phyloP scores from a whole-genome alignment of 2,113 vertebrate genomes.

The Dicrurus megarhynchus region DNA sequence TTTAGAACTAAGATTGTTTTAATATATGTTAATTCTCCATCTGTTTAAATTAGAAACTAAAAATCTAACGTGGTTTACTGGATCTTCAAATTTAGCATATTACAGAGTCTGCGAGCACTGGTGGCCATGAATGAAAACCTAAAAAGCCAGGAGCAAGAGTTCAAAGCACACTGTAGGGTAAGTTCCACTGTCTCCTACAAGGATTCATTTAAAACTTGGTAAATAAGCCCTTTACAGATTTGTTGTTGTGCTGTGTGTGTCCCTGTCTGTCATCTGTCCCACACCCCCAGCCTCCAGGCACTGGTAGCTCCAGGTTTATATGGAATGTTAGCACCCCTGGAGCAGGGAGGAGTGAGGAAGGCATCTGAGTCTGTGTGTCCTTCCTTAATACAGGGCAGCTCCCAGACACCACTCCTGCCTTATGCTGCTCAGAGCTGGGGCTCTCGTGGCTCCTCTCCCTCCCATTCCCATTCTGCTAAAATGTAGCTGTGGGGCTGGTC shows the following conservation, averaged over 20 bases:
- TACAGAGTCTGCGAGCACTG: conserved; percentile 86
- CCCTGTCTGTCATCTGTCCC: not conserved
- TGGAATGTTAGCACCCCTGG: not conserved
- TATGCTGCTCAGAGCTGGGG: not conserved
- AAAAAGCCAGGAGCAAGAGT: conserved; percentile 93
- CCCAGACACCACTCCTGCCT: not conserved
- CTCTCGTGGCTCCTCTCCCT: not conserved
- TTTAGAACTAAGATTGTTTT: not conserved
- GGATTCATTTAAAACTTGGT: not conserved
- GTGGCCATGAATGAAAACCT: conserved; percentile 94
- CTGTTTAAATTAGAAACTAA: not conserved
- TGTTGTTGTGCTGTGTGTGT: not conserved
- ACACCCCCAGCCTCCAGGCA: not conserved
- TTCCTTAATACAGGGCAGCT: not conserved
- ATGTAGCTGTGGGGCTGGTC: not conserved
- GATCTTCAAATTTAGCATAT: conserved; percentile 71
- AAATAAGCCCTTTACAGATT: not conserved
- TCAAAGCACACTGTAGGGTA: conserved; percentile 92
- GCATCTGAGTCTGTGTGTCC: not conserved
- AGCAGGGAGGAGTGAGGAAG: not conserved
- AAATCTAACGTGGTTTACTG: not conserved
- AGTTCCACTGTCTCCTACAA: conserved; percentile 32
- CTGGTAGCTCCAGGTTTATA: not conserved
- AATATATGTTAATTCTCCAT: not conserved
- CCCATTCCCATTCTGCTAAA: not conserved